Percentiles rank a stretch among this genome's conserved stretches.
phyloP scores from a whole-genome alignment of 2,113 vertebrate genomes.

The Platysteira castanea region DNA sequence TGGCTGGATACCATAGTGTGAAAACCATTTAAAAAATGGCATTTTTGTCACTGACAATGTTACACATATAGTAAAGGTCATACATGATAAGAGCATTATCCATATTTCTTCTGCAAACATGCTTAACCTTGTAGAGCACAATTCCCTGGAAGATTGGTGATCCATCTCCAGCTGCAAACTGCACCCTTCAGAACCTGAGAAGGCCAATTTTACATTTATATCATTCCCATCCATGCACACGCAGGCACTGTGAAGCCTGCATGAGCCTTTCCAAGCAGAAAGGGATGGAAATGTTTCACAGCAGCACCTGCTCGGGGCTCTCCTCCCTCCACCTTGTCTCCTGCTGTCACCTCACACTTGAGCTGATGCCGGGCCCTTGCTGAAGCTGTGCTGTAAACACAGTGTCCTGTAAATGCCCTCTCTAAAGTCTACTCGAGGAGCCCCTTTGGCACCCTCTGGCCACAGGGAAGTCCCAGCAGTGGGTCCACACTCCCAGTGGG shows the following conservation, averaged over 20 bases:
- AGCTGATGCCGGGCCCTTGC: not conserved
- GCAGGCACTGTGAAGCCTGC: not conserved
- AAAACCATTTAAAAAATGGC: constrained; percentile 67
- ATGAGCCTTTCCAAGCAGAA: not conserved
- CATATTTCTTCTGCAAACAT: constrained; percentile 67
- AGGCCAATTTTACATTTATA: constrained; percentile 52
- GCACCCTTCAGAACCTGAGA: not conserved
- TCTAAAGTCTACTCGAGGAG: not conserved
- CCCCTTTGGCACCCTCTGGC: not conserved
- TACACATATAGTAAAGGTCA: constrained; percentile 66
- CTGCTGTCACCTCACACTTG: accelerated
- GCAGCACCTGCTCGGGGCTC: not conserved
- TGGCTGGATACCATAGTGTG: constrained; percentile 62
- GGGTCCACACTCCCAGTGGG: not conserved
- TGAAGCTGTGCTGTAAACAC: not conserved
- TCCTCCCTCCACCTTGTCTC: not conserved
- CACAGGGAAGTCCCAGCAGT: not conserved
- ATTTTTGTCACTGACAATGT: constrained; percentile 67
- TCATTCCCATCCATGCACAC: not conserved
- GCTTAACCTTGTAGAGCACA: constrained; percentile 65
- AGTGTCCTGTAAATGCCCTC: not conserved
- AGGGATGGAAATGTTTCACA: not conserved
- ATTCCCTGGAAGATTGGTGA: constrained; percentile 47
- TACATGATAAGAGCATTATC: constrained; percentile 61
- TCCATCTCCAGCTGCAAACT: constrained; percentile 52